Percentiles rank a stretch among this genome's conserved stretches.
Evolutionary conservation across 2,797 vertebrate genomes (phyloP).

Genomic region (Allobates femoralis): DNA sequence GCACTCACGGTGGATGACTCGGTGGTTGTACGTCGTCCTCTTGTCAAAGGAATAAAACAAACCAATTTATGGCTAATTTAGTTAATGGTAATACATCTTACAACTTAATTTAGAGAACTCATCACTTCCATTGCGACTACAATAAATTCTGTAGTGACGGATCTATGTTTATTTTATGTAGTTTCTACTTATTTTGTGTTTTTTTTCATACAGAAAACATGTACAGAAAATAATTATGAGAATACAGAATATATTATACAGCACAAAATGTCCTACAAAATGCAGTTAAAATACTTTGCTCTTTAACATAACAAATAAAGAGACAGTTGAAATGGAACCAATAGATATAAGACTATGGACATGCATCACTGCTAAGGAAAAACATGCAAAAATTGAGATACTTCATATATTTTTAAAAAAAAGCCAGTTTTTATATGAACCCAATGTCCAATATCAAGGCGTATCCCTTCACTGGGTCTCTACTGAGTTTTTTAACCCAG

Average conservation of each 20-base stretch:
- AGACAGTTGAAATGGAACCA: too few relatives aligned
- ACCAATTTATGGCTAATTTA: conserved; percentile 24
- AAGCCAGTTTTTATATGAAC: too few relatives aligned
- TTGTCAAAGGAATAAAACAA: conserved; percentile 18
- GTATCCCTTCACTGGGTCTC: too few relatives aligned
- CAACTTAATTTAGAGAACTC: conserved; percentile 20
- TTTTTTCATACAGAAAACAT: neutral
- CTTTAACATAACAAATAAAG: too few relatives aligned
- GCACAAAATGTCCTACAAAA: neutral
- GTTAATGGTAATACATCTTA: conserved; percentile 18
- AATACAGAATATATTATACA: neutral
- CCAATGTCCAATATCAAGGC: too few relatives aligned
- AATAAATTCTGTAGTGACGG: neutral
- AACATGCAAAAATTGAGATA: too few relatives aligned
- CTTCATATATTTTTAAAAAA: too few relatives aligned
- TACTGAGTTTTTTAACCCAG: too few relatives aligned
- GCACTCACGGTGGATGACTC: conserved; percentile 22
- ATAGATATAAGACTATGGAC: too few relatives aligned
- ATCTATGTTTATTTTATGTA: neutral
- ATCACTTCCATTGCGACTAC: neutral
- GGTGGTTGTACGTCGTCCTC: conserved; percentile 15
- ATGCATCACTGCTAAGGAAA: too few relatives aligned
- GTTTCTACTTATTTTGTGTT: neutral
- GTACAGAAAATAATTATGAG: neutral
- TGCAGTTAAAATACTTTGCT: too few relatives aligned